Conservation (phyloP, 1,140 invertebrate genomes). For the Myzus persicae region DNA sequence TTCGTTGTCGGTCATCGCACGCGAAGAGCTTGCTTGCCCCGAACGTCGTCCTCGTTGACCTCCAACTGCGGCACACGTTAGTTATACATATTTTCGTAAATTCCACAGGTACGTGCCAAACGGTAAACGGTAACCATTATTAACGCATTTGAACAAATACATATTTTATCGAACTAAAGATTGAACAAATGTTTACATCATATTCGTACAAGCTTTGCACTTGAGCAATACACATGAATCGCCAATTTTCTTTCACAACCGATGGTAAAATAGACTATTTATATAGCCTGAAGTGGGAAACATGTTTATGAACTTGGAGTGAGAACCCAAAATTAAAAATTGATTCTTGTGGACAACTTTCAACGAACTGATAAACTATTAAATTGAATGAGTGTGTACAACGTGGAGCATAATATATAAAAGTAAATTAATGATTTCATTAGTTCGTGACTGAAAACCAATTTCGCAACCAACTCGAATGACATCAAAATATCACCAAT, state of each 20-base stretch:
- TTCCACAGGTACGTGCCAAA: neutral
- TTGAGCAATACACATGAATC: neutral
- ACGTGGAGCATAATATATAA: neutral
- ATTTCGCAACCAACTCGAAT: neutral
- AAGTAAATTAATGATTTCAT: neutral
- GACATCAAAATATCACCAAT: neutral
- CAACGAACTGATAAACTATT: neutral
- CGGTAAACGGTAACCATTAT: neutral
- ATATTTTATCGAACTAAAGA: neutral
- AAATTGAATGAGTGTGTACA: neutral
- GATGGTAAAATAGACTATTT: neutral
- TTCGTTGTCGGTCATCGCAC: neutral
- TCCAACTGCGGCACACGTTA: neutral
- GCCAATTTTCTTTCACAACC: neutral
- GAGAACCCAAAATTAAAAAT: neutral
- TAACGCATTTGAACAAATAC: no score
- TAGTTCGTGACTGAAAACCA: neutral
- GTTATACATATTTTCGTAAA: neutral
- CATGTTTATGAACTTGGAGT: neutral
- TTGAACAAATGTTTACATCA: neutral
- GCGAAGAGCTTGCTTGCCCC: neutral
- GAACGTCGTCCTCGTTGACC: neutral
- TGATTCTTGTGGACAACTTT: neutral
- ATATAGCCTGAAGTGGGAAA: neutral
- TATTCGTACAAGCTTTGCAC: neutral